These are phyloP conservation scores for Papilio gigon DNA, from an alignment of 2,888 invertebrate species.

Conservation along the genomic window DNA sequence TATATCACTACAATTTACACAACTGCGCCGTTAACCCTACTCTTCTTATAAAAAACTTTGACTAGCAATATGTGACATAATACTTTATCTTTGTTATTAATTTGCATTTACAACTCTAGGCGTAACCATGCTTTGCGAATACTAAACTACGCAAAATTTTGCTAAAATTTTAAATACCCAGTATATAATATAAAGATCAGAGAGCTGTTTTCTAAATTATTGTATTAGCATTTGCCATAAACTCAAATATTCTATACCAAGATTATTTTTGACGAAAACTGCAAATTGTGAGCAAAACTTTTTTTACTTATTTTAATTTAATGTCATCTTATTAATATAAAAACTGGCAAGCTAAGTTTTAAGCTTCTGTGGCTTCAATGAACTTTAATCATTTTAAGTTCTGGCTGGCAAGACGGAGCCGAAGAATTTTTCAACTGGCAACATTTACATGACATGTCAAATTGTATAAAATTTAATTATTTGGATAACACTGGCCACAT, in stretches of 20 bases:
- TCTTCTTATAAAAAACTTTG: conserved; percentile 42
- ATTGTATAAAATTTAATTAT: neutral
- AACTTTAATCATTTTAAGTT: neutral
- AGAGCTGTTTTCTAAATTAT: no score
- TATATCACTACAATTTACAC: conserved; percentile 23
- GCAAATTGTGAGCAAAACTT: no score
- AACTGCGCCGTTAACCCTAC: conserved; percentile 30
- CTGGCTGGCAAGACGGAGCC: neutral
- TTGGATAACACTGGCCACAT: no score
- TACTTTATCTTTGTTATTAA: conserved; percentile 1
- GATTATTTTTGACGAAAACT: no score
- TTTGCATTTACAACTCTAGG: neutral
- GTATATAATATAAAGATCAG: no score
- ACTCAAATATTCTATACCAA: no score
- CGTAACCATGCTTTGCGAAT: conserved; percentile 17
- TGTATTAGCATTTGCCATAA: no score
- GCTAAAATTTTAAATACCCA: neutral
- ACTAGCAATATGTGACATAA: conserved; percentile 45
- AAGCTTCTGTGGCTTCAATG: conserved; percentile 13
- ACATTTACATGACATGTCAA: neutral
- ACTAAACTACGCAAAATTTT: conserved; percentile 14
- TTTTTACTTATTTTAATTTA: no score
- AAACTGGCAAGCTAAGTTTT: conserved; percentile 27
- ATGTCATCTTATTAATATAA: neutral
- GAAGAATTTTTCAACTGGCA: neutral